Conservation (phyloP, 2,888 invertebrate species). For the Leptinotarsa juncta region DNA sequence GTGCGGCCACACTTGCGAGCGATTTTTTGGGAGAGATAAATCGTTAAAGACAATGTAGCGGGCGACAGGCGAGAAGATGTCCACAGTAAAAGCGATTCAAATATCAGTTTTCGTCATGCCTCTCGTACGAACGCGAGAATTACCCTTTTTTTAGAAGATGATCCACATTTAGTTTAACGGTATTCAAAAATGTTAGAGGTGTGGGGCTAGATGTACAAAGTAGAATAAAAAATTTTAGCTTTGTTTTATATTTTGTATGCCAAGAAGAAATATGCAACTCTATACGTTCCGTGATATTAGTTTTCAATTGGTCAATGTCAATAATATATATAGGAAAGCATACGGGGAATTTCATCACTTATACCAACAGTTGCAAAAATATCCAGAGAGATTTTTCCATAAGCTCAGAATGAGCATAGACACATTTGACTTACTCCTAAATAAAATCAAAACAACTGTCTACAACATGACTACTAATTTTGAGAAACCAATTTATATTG, state of each 20-base stretch:
- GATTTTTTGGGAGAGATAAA: constrained; percentile 4
- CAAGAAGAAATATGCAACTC: too few species aligned
- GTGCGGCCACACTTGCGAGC: constrained; percentile 21
- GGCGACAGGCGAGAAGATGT: constrained; percentile 24
- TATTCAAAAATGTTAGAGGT: too few species aligned
- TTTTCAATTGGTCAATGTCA: too few species aligned
- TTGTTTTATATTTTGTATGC: too few species aligned
- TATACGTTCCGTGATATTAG: too few species aligned
- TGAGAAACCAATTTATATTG: neutral
- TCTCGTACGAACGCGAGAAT: constrained; percentile 22
- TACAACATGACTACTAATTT: neutral
- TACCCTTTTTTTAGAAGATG: constrained; percentile 17
- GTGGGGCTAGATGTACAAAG: too few species aligned
- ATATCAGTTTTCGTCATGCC: constrained; percentile 26
- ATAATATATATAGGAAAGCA: neutral
- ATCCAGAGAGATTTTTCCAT: neutral
- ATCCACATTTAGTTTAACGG: neutral
- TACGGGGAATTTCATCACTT: neutral
- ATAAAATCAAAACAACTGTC: neutral
- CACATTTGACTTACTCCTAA: neutral
- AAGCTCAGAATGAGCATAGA: neutral
- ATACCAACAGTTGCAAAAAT: neutral
- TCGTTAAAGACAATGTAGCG: constrained; percentile 1
- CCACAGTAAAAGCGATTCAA: constrained; percentile 22
- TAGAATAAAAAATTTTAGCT: too few species aligned